Evolutionary conservation across 2,797 vertebrate genomes (phyloP), one percentile per base, ranked within the genome.

Genomic region (Chiroxiphia lanceolata): DNA sequence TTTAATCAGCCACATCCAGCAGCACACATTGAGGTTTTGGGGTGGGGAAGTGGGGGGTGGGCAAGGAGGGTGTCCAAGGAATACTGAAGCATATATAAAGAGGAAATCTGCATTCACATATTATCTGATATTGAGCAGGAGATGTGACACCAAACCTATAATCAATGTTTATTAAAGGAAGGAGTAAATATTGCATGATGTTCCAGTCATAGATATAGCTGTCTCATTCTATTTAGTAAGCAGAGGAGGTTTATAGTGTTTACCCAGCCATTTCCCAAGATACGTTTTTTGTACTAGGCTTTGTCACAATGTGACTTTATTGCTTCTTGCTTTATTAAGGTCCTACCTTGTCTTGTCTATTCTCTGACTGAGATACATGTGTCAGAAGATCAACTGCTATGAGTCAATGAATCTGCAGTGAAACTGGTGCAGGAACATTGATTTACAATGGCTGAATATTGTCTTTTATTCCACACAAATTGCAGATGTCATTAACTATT

Each of bases 131-230:
- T 38, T 27, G 61, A 92, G 42, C 38, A 93, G 83, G 91, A 59
- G 56, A 57, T 88, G 53, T 70, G 54, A 71, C 63, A 76, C 60
- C 60, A 70, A 92, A 48, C 59, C 63, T 38, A 48, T 60, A 74
- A 94, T 87, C 16, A 2, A 26, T 80, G 72, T 87, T 91, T 93
- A 77, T 77, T 75, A 71, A 77, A 83, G 84, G 61, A 74, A 93
- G 38, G 51, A 92, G 45, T 91, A 92, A 91, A 85, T 74, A 67
- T 4, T 87, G 38, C 51, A 42, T 57, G 71, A 78, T 19, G 40
- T 86, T 75, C 44, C 60, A 83, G 61, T 45, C 76, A 50, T 34
- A 63, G 76, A 57, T 78, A n/a, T 4, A 81, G 38, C 48, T 90
- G 38, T 25, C 38, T 89, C 56, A 54, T 67, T 60, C 61, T 64